These are phyloP conservation scores for Apantesis nais DNA, from an alignment of 2,888 invertebrate genomes.

Conservation along the genomic window DNA sequence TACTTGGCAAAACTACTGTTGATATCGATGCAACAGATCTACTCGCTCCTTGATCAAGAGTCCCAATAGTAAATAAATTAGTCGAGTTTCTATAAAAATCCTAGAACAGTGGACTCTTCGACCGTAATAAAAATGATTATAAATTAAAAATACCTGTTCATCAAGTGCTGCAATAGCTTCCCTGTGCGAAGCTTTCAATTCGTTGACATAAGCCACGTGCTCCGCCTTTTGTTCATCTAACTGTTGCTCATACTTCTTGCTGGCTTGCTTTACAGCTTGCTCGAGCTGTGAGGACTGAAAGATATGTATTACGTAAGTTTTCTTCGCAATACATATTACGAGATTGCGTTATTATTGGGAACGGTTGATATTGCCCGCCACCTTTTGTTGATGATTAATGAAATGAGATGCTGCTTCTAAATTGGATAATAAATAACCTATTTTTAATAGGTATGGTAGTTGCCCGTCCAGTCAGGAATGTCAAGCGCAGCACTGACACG, in stretches of 20 bases:
- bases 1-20: no score
- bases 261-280: conserved; percentile 60
- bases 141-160: conserved; percentile 64
- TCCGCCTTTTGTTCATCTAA: conserved; percentile 74
- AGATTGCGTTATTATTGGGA: conserved; percentile 47
- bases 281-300: conserved; percentile 65
- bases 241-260: conserved; percentile 68
- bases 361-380: conserved; percentile 16
- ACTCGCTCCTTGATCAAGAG: no score
- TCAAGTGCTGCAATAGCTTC: conserved; percentile 76
- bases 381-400: conserved; percentile 17
- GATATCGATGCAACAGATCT: no score
- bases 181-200: conserved; percentile 75
- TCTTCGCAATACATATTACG: conserved; percentile 17
- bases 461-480: no score
- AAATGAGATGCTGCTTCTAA: background rate
- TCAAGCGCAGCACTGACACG: no score
- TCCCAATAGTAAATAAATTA: no score
- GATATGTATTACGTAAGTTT: conserved; percentile 21
- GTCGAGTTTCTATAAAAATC: background rate
- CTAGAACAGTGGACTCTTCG: no score
- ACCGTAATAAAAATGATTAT: no score
- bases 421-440: background rate
- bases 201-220: conserved; percentile 72
- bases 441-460: no score